phyloP scores from a whole-genome alignment of 2,113 vertebrate species.

The Scomber colias region DNA sequence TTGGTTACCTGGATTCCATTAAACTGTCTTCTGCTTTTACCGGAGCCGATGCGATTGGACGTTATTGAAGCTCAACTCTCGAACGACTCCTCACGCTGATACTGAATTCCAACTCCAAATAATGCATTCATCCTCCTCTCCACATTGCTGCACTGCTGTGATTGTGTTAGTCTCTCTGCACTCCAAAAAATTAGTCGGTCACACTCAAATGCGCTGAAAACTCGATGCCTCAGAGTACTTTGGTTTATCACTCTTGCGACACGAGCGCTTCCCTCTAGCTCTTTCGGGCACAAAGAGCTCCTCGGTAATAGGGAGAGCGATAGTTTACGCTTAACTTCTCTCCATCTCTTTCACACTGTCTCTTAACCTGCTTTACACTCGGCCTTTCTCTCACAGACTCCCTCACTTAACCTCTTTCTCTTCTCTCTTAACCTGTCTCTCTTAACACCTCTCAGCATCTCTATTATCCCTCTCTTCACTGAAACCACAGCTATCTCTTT shows the following conservation, averaged over 20 bases:
- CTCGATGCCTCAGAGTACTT: conserved; percentile 34
- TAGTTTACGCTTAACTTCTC: conserved; percentile 46
- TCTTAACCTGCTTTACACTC: conserved; percentile 39
- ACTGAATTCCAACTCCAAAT: conserved; percentile 15
- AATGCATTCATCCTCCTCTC: conserved; percentile 24
- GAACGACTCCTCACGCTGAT: conserved; percentile 4
- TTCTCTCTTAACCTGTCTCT: conserved; percentile 37
- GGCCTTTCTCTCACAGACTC: conserved; percentile 21
- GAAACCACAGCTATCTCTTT: conserved; percentile 1
- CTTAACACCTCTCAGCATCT: conserved; percentile 44
- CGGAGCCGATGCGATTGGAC: conserved; percentile 17
- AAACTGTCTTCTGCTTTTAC: conserved; percentile 22
- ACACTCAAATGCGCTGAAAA: conserved; percentile 33
- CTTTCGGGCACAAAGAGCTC: conserved; percentile 46
- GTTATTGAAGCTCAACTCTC: conserved; percentile 13
- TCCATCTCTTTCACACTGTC: conserved; percentile 19
- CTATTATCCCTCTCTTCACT: conserved; percentile 40
- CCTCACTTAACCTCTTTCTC: conserved; percentile 59
- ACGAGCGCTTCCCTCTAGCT: conserved; percentile 27
- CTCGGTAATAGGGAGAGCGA: conserved; percentile 43
- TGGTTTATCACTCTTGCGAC: conserved; percentile 59
- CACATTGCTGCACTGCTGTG: conserved; percentile 4
- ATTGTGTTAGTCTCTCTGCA: conserved; percentile 9
- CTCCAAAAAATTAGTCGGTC: conserved; percentile 40
- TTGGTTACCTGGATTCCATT: neutral